Conservation (phyloP, 2,797 vertebrate species). For the Premnoplex brunnescens region DNA sequence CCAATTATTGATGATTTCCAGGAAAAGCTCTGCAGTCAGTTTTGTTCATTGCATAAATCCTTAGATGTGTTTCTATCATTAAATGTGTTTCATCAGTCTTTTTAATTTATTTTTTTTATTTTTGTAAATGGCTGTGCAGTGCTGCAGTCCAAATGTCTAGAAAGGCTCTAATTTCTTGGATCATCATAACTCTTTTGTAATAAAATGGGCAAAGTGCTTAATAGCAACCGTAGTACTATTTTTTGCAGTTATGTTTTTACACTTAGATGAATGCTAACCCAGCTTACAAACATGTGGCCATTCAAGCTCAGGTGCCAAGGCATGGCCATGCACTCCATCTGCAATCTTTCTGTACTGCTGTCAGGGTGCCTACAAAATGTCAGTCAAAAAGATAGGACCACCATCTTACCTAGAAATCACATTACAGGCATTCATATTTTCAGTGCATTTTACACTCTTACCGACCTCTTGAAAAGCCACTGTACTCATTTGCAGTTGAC, state of each 20-base stretch:
- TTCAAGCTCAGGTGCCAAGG: background rate
- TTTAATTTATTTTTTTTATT: background rate
- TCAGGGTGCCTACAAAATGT: background rate
- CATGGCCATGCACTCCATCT: background rate
- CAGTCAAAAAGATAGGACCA: background rate
- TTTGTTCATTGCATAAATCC: background rate
- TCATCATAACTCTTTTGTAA: background rate
- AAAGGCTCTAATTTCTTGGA: background rate
- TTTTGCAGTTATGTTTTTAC: background rate
- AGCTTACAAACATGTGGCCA: background rate
- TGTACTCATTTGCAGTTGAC: slow-evolving; percentile 50
- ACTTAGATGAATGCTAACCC: background rate
- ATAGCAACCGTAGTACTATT: background rate
- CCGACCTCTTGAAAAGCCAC: slow-evolving; percentile 31
- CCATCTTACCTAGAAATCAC: background rate
- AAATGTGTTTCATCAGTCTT: background rate
- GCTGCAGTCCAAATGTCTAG: background rate
- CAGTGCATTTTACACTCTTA: background rate
- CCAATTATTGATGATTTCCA: background rate
- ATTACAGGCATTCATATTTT: background rate
- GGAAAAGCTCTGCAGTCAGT: background rate
- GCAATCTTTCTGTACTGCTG: background rate
- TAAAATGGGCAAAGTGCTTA: background rate
- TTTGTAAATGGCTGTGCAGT: background rate
- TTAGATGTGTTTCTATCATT: background rate